Conservation (phyloP, 1,140 invertebrate species). For the Hycleus phaleratus region DNA sequence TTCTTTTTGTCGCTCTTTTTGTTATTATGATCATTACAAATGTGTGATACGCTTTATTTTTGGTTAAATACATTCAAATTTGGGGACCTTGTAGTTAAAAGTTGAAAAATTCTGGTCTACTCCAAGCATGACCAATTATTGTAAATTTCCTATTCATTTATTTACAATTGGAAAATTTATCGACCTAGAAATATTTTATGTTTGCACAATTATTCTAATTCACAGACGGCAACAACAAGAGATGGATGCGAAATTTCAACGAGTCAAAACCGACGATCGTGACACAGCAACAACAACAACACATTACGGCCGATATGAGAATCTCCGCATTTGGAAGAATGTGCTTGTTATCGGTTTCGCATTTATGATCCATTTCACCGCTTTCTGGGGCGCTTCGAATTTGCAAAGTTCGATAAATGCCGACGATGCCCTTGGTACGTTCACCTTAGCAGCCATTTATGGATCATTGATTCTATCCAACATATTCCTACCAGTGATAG, state of each 20-base stretch:
- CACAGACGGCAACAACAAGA: slow-evolving; percentile 5
- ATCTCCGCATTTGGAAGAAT: slow-evolving; percentile 63
- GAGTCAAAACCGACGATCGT: slow-evolving; percentile 30
- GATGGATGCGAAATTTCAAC: slow-evolving; percentile 33
- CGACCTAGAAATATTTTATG: too few relatives aligned
- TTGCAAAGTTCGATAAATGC: slow-evolving; percentile 69
- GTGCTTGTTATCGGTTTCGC: slow-evolving; percentile 64
- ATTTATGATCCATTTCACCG: slow-evolving; percentile 76
- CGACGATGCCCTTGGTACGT: slow-evolving; percentile 59
- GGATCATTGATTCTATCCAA: slow-evolving; percentile 73
- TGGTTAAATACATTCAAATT: too few relatives aligned
- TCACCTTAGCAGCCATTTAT: slow-evolving; percentile 67
- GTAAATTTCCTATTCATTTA: too few relatives aligned
- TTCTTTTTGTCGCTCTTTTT: too few relatives aligned
- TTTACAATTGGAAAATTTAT: too few relatives aligned
- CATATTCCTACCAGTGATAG: slow-evolving; percentile 66
- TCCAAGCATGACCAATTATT: too few relatives aligned
- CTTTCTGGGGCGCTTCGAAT: slow-evolving; percentile 73
- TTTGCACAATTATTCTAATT: background rate
- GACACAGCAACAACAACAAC: slow-evolving; percentile 9
- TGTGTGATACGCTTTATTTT: too few relatives aligned
- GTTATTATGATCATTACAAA: too few relatives aligned
- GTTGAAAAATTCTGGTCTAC: too few relatives aligned
- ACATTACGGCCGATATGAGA: slow-evolving; percentile 42
- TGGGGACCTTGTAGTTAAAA: too few relatives aligned